These are phyloP conservation scores for Cydia splendana DNA, from an alignment of 1,140 invertebrate genomes.

Conservation along the genomic window DNA sequence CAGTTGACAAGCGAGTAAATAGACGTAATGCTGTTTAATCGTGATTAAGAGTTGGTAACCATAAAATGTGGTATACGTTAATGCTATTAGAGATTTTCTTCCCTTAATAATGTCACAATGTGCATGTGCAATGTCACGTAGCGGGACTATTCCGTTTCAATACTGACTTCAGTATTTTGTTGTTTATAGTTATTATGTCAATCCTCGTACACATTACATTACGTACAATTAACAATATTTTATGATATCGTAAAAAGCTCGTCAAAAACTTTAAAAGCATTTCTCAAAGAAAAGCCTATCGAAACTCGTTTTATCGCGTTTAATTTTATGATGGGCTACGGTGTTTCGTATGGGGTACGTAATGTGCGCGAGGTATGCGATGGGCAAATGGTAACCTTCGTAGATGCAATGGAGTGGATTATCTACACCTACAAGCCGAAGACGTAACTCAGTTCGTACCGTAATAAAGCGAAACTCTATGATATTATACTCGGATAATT, in stretches of 20 bases:
- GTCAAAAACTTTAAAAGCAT: too few relatives aligned
- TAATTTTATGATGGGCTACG: constrained; percentile 12
- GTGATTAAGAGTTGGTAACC: neutral
- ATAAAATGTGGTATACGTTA: neutral
- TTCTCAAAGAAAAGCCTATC: neutral
- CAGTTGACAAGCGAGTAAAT: neutral
- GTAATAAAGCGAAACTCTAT: constrained; percentile 1
- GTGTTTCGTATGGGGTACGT: constrained; percentile 5
- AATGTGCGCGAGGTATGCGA: constrained; percentile 21
- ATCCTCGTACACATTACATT: too few relatives aligned
- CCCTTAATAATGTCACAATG: too few relatives aligned
- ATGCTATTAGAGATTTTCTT: neutral
- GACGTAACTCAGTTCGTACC: constrained; percentile 1
- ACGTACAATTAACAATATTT: too few relatives aligned
- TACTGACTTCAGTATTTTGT: too few relatives aligned
- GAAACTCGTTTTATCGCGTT: neutral
- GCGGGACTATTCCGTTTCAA: too few relatives aligned
- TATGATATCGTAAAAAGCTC: too few relatives aligned
- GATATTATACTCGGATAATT: neutral
- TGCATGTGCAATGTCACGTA: too few relatives aligned
- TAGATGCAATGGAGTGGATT: constrained; percentile 14
- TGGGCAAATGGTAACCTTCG: constrained; percentile 22
- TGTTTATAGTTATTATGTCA: too few relatives aligned
- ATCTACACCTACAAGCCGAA: constrained; percentile 24
- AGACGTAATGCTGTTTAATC: neutral